A percentile compares a stretch with the other conserved stretches of the same genome.
Evolutionary conservation across 30 jellyfish, hydroid and myxozoan genomes (phyloP).

Genomic region (Aurelia aurita complex sp. Pacific): DNA sequence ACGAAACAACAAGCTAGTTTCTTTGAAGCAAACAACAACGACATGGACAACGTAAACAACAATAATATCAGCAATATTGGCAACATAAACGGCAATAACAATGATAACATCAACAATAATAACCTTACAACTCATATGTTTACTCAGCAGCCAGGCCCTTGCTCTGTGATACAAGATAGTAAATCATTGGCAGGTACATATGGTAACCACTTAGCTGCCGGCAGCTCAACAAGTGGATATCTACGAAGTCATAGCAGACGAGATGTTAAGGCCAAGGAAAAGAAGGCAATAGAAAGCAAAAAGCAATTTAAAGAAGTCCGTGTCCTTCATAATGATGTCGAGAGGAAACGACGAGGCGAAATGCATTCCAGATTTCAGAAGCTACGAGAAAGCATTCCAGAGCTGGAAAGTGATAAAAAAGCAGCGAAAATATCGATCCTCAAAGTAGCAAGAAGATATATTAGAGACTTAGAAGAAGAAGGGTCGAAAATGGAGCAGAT

Average conservation of each 20-base stretch:
- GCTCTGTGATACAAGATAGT: constrained; percentile 31
- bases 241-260: constrained; percentile 18
- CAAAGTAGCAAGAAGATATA: constrained; percentile 65
- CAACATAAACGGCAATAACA: constrained; percentile 11
- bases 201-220: constrained; percentile 19
- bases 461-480: constrained; percentile 68
- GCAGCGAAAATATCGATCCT: constrained; percentile 74
- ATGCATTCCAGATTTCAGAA: constrained; percentile 77
- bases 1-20: constrained; percentile 9
- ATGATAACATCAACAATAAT: neutral
- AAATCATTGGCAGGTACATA: constrained; percentile 14
- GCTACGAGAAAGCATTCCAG: constrained; percentile 75
- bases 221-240: constrained; percentile 5
- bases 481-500: constrained; percentile 56
- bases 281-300: constrained; percentile 23
- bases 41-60: constrained; percentile 10
- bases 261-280: constrained; percentile 8
- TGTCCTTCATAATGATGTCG: constrained; percentile 69
- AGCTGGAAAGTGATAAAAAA: constrained; percentile 62
- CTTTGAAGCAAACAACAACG: constrained; percentile 29
- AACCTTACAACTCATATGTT: neutral
- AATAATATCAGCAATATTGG: constrained; percentile 18
- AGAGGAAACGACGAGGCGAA: constrained; percentile 72
- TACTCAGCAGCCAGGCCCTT: constrained; percentile 34
- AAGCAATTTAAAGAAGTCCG: constrained; percentile 69